A percentile compares a stretch with the other conserved stretches of the same genome.
Evolutionary conservation across 2,113 vertebrate species (phyloP).

Genomic region (Himantopus leucocephalus): DNA sequence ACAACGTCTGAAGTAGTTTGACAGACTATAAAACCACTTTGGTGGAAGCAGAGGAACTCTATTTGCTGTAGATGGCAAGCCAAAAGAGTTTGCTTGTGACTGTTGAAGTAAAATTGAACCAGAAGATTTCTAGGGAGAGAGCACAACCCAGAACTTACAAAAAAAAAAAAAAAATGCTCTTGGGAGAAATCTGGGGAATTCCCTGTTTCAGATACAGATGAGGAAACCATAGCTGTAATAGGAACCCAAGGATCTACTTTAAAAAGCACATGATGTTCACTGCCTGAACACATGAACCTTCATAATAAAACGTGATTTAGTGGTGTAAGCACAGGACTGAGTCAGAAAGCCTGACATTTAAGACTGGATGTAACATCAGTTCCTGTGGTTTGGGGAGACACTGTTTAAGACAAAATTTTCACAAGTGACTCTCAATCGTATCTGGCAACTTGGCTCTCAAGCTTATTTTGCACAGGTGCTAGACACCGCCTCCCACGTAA

Average conservation of each 20-base stretch:
- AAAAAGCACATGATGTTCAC: neutral
- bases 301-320: neutral
- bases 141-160: neutral
- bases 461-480: neutral
- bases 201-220: neutral
- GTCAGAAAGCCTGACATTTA: conserved; percentile 15
- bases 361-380: neutral
- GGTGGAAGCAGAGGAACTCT: neutral
- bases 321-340: neutral
- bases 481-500: neutral
- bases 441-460: neutral
- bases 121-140: neutral
- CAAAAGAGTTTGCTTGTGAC: neutral
- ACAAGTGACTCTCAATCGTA: neutral
- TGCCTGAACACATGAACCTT: neutral
- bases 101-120: neutral
- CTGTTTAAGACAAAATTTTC: neutral
- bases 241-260: neutral
- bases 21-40: neutral
- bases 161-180: neutral
- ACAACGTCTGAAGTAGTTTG: neutral
- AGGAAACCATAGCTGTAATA: neutral
- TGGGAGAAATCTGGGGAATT: conserved; percentile 22
- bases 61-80: neutral
- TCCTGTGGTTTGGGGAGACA: neutral